These are phyloP conservation scores for Passerculus sandwichensis DNA, from an alignment of 2,797 vertebrate genomes.

Conservation along the genomic window DNA sequence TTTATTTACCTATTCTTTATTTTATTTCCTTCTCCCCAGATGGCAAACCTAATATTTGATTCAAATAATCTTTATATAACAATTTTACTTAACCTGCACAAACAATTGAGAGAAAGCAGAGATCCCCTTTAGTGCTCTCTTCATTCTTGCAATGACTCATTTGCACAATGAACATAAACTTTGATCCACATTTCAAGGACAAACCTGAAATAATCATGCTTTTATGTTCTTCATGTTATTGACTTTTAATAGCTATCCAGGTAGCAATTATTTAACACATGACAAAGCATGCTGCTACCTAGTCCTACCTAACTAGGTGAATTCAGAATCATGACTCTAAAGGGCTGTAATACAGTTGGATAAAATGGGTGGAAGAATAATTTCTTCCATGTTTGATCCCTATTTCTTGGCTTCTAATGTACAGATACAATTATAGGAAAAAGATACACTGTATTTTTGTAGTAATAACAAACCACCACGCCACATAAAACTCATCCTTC, in stretches of 20 bases:
- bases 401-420: neutral
- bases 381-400: neutral
- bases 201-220: constrained; percentile 36
- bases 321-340: neutral
- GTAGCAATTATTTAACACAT: constrained; percentile 32
- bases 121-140: neutral
- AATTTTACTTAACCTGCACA: neutral
- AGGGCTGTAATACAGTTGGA: neutral
- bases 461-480: neutral
- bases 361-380: neutral
- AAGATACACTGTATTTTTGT: neutral
- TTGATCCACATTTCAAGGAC: constrained; percentile 31
- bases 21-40: neutral
- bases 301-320: neutral
- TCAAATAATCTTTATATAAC: neutral
- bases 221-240: constrained; percentile 23
- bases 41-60: neutral
- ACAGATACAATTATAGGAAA: neutral
- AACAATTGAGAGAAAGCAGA: neutral
- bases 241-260: constrained; percentile 34
- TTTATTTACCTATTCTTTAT: neutral
- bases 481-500: neutral
- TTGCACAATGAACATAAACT: constrained; percentile 23
- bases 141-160: neutral
- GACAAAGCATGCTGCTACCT: neutral